phyloP scores from a whole-genome alignment of 2,888 invertebrate genomes.

The Sarcophaga caerulescens region DNA sequence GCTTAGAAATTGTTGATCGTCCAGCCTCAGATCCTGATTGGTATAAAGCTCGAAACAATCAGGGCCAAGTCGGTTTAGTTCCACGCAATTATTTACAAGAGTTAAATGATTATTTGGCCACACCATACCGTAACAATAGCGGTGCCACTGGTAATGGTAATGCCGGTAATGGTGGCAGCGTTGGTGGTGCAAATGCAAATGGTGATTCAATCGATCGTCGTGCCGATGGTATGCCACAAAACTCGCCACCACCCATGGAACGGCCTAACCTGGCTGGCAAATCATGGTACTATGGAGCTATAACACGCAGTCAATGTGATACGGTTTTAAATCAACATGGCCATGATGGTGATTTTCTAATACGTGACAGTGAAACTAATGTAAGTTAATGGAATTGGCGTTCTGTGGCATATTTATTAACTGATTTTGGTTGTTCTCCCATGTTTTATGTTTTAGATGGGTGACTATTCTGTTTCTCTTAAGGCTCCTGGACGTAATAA shows the following conservation, averaged over 20 bases:
- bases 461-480: slow-evolving; percentile 98
- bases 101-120: slow-evolving; percentile 93
- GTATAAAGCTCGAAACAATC: slow-evolving; percentile 95
- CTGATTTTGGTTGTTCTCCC: background rate
- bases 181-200: slow-evolving; percentile 66
- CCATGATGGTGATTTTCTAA: slow-evolving; percentile 98
- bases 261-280: slow-evolving; percentile 89
- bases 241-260: slow-evolving; percentile 81
- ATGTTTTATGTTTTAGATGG: slow-evolving; percentile 87
- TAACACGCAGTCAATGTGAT: slow-evolving; percentile 98
- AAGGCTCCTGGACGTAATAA: slow-evolving; percentile 99
- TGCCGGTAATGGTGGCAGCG: slow-evolving; percentile 79
- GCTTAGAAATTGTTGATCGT: slow-evolving; percentile 96
- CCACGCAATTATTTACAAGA: slow-evolving; percentile 97
- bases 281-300: slow-evolving; percentile 98
- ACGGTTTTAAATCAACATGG: slow-evolving; percentile 96
- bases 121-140: slow-evolving; percentile 86
- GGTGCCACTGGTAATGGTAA: slow-evolving; percentile 81
- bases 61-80: slow-evolving; percentile 96
- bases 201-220: slow-evolving; percentile 82
- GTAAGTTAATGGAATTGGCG: slow-evolving; percentile 84
- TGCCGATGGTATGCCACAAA: slow-evolving; percentile 81
- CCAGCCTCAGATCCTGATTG: slow-evolving; percentile 99
- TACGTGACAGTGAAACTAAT: slow-evolving; percentile 99
- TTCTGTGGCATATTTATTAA: background rate